Evolutionary conservation across 2,797 vertebrate species (phyloP).

Genomic region (Phrynocephalus forsythii): DNA sequence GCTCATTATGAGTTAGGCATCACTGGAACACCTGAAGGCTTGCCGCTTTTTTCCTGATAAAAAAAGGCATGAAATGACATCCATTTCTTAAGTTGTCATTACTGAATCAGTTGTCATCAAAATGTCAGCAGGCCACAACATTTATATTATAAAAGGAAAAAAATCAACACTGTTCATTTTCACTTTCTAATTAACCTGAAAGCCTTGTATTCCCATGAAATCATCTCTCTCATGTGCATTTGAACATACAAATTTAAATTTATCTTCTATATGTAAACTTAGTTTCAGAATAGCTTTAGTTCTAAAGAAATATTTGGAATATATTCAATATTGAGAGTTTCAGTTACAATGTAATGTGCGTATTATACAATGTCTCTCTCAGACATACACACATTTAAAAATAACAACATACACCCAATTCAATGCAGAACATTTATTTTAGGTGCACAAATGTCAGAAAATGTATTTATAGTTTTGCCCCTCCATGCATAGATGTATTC

Average conservation of each 20-base stretch:
- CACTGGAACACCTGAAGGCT: conserved; percentile 85
- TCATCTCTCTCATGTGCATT: conserved; percentile 56
- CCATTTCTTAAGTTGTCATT: conserved; percentile 74
- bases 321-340: conserved; percentile 62
- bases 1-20: conserved; percentile 82
- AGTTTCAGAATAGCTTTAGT: conserved; percentile 62
- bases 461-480: conserved; percentile 69
- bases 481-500: conserved; percentile 75
- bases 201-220: conserved; percentile 59
- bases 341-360: conserved; percentile 60
- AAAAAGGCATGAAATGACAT: conserved; percentile 82
- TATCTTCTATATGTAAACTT: conserved; percentile 60
- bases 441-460: conserved; percentile 61
- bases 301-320: conserved; percentile 70
- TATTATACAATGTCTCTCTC: conserved; percentile 31
- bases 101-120: conserved; percentile 76
- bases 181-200: conserved; percentile 68
- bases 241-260: conserved; percentile 58
- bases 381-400: conserved; percentile 44
- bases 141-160: conserved; percentile 59
- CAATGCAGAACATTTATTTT: conserved; percentile 68
- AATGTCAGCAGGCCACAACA: conserved; percentile 75
- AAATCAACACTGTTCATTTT: conserved; percentile 53
- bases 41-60: conserved; percentile 86
- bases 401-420: conserved; percentile 48